Conservation (phyloP, 2,113 vertebrate genomes). For the Narcine bancroftii region DNA sequence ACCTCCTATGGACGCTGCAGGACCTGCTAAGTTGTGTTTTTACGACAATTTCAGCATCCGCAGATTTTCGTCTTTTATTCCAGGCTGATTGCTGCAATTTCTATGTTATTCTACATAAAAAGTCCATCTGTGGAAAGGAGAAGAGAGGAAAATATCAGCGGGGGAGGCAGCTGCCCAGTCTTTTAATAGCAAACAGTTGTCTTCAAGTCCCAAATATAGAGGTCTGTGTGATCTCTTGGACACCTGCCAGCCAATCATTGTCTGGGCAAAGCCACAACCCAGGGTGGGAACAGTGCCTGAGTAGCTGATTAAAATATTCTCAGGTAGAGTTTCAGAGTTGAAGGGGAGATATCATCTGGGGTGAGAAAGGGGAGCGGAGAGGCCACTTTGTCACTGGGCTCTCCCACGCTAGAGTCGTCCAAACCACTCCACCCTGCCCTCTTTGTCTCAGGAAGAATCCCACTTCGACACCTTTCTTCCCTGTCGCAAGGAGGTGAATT, state of each 20-base stretch:
- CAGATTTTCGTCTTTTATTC: too few species aligned
- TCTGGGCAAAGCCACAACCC: neutral
- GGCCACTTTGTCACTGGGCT: neutral
- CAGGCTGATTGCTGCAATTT: too few species aligned
- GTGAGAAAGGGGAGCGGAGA: neutral
- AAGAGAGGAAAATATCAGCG: neutral
- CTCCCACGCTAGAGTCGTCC: neutral
- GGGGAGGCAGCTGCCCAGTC: neutral
- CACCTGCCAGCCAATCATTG: neutral
- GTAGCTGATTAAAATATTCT: neutral
- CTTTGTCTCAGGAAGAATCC: too few species aligned
- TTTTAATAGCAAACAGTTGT: slow-evolving; percentile 18
- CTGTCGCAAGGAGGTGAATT: neutral
- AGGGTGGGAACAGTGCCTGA: neutral
- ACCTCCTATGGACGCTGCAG: too few species aligned
- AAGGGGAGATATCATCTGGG: neutral
- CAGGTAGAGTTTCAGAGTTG: neutral
- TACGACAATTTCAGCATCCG: too few species aligned
- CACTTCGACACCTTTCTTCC: neutral
- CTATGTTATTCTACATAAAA: neutral
- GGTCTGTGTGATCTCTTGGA: neutral
- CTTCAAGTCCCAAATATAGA: neutral
- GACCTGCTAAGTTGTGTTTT: too few species aligned
- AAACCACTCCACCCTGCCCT: neutral
- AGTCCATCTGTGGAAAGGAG: neutral